phyloP scores from a whole-genome alignment of 2,888 invertebrate species.

The Galeruca laticollis region DNA sequence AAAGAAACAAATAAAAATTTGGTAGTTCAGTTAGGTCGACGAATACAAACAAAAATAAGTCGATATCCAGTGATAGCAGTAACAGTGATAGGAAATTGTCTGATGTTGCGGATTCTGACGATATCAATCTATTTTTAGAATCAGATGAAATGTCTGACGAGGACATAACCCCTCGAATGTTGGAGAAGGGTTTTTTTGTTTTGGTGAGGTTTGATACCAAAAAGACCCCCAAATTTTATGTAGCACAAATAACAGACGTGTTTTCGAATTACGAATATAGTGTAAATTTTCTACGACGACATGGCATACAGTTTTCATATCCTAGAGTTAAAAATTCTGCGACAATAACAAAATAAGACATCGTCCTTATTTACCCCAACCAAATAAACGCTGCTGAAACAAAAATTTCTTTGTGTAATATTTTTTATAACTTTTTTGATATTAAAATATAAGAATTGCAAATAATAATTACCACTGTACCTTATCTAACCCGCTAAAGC shows the following conservation, averaged over 20 bases:
- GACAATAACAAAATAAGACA: conserved; percentile 15
- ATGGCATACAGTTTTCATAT: conserved; percentile 11
- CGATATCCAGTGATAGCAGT: conserved; percentile 3
- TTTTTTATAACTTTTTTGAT: too few species aligned
- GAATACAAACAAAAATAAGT: not conserved
- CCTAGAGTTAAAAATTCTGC: conserved; percentile 14
- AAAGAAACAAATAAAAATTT: conserved; percentile 14
- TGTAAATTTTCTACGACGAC: conserved; percentile 17
- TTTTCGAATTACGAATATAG: conserved; percentile 9
- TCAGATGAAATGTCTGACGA: conserved; percentile 17
- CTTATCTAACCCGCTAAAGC: too few species aligned
- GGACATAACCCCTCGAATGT: conserved; percentile 13
- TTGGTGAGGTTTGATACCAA: conserved; percentile 14
- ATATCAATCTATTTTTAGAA: conserved; percentile 21
- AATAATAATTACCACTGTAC: too few species aligned
- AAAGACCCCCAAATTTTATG: conserved; percentile 13
- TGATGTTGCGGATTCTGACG: not conserved
- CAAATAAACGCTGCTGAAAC: not conserved
- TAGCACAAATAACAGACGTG: conserved; percentile 15
- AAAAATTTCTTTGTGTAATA: too few species aligned
- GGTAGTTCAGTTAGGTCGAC: conserved; percentile 5
- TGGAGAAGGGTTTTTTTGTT: conserved; percentile 15
- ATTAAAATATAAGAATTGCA: too few species aligned
- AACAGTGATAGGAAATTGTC: not conserved
- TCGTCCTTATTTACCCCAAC: conserved; percentile 9